Percentiles rank a stretch among this genome's conserved stretches.
Evolutionary conservation across 92 coral and sea anemone species (phyloP).

Genomic region (Heliopora coerulea): DNA sequence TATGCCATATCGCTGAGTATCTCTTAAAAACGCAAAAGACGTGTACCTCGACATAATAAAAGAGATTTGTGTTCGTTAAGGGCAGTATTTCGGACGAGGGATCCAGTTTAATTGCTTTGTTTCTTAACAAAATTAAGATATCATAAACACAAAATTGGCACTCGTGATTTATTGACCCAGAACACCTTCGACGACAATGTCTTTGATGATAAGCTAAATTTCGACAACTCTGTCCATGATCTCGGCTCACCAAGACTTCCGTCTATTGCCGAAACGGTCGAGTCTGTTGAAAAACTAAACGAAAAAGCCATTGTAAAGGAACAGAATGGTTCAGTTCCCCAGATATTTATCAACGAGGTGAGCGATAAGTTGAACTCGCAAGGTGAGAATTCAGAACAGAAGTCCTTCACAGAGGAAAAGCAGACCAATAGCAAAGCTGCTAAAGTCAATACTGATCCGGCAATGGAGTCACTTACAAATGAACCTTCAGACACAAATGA

Average conservation of each 20-base stretch:
- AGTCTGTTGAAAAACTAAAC: background rate
- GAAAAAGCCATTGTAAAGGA: background rate
- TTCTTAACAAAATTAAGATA: background rate
- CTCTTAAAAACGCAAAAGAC: no score
- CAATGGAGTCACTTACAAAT: no score
- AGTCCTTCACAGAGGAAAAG: background rate
- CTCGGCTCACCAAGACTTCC: background rate
- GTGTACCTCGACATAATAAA: no score
- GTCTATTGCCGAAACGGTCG: conserved; percentile 1
- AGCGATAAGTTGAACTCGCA: background rate
- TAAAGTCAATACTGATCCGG: no score
- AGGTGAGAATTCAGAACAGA: background rate
- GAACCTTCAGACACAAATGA: no score
- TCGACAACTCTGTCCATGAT: background rate
- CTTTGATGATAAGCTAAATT: background rate
- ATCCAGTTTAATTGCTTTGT: no score
- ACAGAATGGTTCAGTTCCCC: background rate
- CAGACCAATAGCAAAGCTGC: no score
- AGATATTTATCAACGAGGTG: background rate
- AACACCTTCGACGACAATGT: background rate
- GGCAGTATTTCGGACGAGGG: no score
- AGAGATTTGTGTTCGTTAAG: no score
- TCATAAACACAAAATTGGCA: background rate
- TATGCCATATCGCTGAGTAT: no score
- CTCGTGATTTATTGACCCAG: background rate